Evolutionary conservation across 2,888 invertebrate species (phyloP).

Genomic region (Philonicus albiceps): DNA sequence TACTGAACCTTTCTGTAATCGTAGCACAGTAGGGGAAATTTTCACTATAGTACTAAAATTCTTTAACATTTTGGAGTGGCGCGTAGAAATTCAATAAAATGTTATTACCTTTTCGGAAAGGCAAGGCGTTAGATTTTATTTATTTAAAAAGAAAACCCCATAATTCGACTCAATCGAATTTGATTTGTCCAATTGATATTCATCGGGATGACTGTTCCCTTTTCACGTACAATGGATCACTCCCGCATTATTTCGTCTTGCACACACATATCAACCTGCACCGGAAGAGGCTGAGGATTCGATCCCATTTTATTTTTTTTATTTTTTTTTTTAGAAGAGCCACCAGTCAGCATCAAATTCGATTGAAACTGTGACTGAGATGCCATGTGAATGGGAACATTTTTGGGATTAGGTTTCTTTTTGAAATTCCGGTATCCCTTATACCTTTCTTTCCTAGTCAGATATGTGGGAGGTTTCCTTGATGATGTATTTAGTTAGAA

Average conservation of each 20-base stretch:
- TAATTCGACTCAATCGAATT: not conserved
- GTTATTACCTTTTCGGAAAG: not conserved
- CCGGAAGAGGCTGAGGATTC: not conserved
- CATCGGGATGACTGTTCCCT: not conserved
- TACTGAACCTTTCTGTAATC: not conserved
- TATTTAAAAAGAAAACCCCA: not conserved
- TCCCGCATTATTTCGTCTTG: not conserved
- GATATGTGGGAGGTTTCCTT: not conserved
- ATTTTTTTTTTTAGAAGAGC: not conserved
- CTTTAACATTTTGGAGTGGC: not conserved
- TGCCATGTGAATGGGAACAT: not conserved
- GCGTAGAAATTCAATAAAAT: not conserved
- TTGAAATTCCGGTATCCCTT: not conserved
- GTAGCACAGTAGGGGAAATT: not conserved
- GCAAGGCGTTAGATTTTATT: not conserved
- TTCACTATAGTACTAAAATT: not conserved
- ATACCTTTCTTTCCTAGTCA: not conserved
- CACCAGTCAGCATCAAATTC: not conserved
- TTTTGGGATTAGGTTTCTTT: not conserved
- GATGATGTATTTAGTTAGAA: not conserved
- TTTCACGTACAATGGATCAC: not conserved
- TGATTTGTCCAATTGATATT: not conserved
- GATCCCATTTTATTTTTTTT: not conserved
- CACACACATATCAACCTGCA: not conserved
- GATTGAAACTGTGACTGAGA: not conserved